Evolutionary conservation across 2,113 vertebrate genomes (phyloP), one percentile per base, ranked within the genome.

Genomic region (Thunnus maccoyii): DNA sequence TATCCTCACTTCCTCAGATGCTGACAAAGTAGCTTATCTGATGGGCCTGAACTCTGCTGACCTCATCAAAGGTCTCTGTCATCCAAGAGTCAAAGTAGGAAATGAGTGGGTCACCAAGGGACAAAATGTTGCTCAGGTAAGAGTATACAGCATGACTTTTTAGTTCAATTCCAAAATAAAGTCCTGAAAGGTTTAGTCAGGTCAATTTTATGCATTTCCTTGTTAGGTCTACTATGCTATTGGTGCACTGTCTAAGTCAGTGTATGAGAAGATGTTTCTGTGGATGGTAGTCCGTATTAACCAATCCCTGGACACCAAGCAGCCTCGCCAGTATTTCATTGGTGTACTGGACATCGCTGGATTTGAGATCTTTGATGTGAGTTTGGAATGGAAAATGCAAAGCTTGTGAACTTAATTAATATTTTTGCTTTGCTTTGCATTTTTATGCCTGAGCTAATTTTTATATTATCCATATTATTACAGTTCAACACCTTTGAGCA

Each of bases 81-180:
- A 94, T 56, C 96, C 97, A 7, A 90, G 96, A 51, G 96, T 97
- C 69, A 97, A 97, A 93, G 96, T 97, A 0, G 96, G 96, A 48
- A 97, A 97, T 3, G 96, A 97, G 78, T 97, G 95, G 74, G 96
- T 97, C 91, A 97, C 97, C 60, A 97, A 97, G 83, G 96, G 97
- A 41, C 97, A 97, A 67, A 98, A 92, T 90, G 96, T 98, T 15
- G 95, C 96, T 50, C 97, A 98, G 96, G 96, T 97, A 93, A 76
- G 18, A 18, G 0, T 13, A 47, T 3, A 10, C 41, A 17, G 5
- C 11, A 17, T 55, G 64, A 75, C 0, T 14, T 48, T 36, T 16
- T 30, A 36, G 44, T 5, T 41, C 36, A 41, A 6, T 41, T 41
- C 36, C 36, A 17, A 56, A 11, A 10, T 27, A n/a, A 15, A 4